A percentile compares a stretch with the other conserved stretches of the same genome.
Evolutionary conservation across 2,113 vertebrate genomes (phyloP).

Genomic region (zebrafish (Danio rerio)): DNA sequence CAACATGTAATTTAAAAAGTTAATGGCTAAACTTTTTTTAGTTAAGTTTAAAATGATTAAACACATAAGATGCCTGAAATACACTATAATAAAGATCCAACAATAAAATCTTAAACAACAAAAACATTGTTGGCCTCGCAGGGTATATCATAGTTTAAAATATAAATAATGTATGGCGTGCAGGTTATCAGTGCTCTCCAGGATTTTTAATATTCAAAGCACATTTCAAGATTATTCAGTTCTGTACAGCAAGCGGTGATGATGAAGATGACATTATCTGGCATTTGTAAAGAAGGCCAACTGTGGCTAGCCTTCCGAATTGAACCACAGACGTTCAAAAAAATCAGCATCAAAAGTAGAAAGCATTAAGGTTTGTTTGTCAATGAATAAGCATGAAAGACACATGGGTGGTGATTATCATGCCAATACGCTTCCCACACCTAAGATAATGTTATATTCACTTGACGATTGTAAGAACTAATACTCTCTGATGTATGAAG

Average conservation of each 20-base stretch:
- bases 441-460: neutral
- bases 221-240: slow-evolving; percentile 74
- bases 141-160: no score
- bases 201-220: neutral
- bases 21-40: neutral
- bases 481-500: neutral
- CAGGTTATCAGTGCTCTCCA: no score
- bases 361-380: slow-evolving; percentile 3
- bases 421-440: neutral
- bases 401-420: neutral
- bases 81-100: no score
- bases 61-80: no score
- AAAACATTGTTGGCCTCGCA: no score
- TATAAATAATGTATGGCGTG: no score
- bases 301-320: slow-evolving; percentile 71
- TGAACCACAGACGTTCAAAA: slow-evolving; percentile 64
- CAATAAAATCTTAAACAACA: no score
- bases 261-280: slow-evolving; percentile 81
- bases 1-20: no score
- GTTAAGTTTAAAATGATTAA: no score
- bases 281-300: slow-evolving; percentile 75
- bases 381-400: neutral
- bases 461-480: neutral
- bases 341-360: slow-evolving; percentile 42
- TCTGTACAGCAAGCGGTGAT: slow-evolving; percentile 72